Evolutionary conservation across 2,113 vertebrate genomes (phyloP).

Genomic region (Lycocorax pyrrhopterus): DNA sequence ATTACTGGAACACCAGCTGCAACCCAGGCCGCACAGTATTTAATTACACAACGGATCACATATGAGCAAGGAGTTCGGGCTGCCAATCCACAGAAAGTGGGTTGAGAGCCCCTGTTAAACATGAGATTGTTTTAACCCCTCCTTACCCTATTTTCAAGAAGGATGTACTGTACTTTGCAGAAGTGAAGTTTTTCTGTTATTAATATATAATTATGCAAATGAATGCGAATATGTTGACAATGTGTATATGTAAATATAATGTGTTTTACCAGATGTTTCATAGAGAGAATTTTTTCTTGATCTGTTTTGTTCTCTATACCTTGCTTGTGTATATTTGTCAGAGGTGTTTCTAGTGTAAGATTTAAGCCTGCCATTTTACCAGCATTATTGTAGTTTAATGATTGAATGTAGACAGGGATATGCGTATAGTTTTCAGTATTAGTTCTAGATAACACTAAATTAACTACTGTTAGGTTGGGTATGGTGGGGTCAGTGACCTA

Average conservation of each 20-base stretch:
- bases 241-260: constrained; percentile 93
- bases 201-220: constrained; percentile 94
- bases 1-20: constrained; percentile 89
- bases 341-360: constrained; percentile 89
- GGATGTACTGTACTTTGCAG: constrained; percentile 92
- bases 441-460: constrained; percentile 88
- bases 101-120: constrained; percentile 74
- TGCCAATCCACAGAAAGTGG: constrained; percentile 88
- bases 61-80: constrained; percentile 89
- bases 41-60: constrained; percentile 89
- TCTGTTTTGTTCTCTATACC: constrained; percentile 87
- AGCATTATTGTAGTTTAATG: constrained; percentile 92
- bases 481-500: constrained; percentile 86
- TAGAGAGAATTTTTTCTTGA: constrained; percentile 88
- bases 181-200: constrained; percentile 90
- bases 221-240: constrained; percentile 91
- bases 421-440: constrained; percentile 90
- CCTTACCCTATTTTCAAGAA: constrained; percentile 86
- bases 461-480: constrained; percentile 89
- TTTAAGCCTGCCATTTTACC: constrained; percentile 93
- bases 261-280: constrained; percentile 92
- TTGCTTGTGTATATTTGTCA: constrained; percentile 90
- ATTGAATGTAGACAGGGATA: constrained; percentile 91
- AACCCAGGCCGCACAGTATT: constrained; percentile 87
- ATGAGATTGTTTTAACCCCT: constrained; percentile 82